Percentiles rank a stretch among this genome's conserved stretches.
Evolutionary conservation across 2,797 vertebrate species (phyloP).

Genomic region (Streptopelia turtur): DNA sequence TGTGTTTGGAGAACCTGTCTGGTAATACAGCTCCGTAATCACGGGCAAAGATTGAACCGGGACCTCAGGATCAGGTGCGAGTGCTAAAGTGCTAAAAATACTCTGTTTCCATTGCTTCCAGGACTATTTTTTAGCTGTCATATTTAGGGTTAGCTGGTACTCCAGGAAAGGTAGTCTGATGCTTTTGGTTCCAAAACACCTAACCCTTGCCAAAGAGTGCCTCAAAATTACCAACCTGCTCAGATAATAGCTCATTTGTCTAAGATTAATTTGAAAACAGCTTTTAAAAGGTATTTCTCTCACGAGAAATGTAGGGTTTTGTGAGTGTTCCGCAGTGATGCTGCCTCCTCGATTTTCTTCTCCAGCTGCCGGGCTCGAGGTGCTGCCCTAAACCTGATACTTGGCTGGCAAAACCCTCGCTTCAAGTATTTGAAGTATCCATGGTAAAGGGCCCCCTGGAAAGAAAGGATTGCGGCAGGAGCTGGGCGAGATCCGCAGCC

Average conservation of each 20-base stretch:
- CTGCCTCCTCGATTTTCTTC: not conserved
- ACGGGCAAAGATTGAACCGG: not conserved
- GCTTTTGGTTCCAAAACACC: not conserved
- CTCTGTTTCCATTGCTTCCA: not conserved
- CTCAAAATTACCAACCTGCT: not conserved
- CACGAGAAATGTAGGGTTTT: not conserved
- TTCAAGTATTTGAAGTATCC: not conserved
- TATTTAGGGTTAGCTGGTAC: not conserved
- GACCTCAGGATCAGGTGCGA: not conserved
- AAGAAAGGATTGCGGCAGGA: not conserved
- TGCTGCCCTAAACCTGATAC: not conserved
- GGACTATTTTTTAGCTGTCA: not conserved
- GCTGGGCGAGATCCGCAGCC: not conserved
- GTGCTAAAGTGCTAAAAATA: not conserved
- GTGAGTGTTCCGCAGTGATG: accelerated
- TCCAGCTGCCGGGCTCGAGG: not conserved
- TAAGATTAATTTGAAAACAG: not conserved
- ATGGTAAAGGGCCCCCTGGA: not conserved
- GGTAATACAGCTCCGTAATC: not conserved
- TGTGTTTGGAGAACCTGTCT: not conserved
- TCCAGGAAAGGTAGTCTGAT: not conserved
- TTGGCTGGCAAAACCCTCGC: not conserved
- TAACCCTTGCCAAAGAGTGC: not conserved
- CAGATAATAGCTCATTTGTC: not conserved
- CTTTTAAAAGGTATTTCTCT: not conserved